These are phyloP conservation scores for Atherinosoma microstoma DNA, from an alignment of 2,797 vertebrate genomes.

Conservation along the genomic window DNA sequence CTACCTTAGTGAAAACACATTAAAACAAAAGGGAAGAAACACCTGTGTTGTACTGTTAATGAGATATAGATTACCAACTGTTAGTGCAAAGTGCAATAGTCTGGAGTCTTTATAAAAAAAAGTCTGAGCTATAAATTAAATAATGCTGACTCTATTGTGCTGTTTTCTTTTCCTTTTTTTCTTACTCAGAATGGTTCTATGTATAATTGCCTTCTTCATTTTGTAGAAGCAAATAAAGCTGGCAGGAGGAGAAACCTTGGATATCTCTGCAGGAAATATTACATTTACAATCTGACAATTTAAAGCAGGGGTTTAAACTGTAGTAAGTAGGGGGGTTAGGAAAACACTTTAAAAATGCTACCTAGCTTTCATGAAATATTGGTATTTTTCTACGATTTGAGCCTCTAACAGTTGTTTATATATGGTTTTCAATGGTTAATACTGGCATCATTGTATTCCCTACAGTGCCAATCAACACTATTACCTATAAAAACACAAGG, in stretches of 20 bases:
- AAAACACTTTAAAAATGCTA: slow-evolving; percentile 15
- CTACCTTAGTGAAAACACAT: slow-evolving; percentile 34
- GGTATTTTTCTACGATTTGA: slow-evolving; percentile 3
- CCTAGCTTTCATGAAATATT: slow-evolving; percentile 6
- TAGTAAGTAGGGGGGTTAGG: not conserved
- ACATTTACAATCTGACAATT: not conserved
- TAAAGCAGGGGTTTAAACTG: not conserved
- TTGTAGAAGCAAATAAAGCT: slow-evolving; percentile 8
- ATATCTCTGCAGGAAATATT: not conserved
- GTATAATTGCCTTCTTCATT: slow-evolving; percentile 7
- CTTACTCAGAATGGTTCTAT: not conserved
- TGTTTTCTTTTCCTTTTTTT: not conserved
- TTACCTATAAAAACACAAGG: slow-evolving; percentile 23
- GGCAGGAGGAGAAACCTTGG: not conserved
- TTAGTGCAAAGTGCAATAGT: slow-evolving; percentile 14
- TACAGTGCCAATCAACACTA: slow-evolving; percentile 5
- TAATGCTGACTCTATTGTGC: not conserved
- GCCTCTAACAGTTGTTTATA: slow-evolving; percentile 11
- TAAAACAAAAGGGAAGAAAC: slow-evolving; percentile 27
- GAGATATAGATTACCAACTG: slow-evolving; percentile 27
- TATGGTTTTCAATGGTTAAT: slow-evolving; percentile 19
- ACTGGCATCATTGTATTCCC: slow-evolving; percentile 23
- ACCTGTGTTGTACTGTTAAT: slow-evolving; percentile 23
- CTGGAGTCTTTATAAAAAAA: slow-evolving; percentile 3
- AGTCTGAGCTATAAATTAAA: slow-evolving; percentile 33